phyloP scores from a whole-genome alignment of 1,140 invertebrate species.

The Fopius arisanus region DNA sequence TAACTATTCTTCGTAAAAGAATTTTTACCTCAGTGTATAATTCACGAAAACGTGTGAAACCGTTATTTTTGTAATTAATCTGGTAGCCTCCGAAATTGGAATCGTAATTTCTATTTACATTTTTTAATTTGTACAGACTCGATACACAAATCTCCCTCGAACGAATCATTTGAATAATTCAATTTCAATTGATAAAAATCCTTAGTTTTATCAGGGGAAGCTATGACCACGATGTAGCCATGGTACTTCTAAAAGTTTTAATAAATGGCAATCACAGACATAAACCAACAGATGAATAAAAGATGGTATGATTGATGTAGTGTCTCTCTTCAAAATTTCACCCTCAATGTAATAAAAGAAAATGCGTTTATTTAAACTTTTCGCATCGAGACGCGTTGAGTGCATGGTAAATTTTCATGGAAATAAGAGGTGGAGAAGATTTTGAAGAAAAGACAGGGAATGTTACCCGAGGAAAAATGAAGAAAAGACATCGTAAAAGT shows the following conservation, averaged over 20 bases:
- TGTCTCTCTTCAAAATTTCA: background rate
- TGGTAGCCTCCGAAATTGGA: too few species aligned
- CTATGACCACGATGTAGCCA: too few species aligned
- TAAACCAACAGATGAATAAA: background rate
- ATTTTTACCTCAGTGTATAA: too few species aligned
- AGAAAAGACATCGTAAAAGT: constrained; percentile 22
- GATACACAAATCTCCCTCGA: too few species aligned
- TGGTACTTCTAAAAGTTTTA: too few species aligned
- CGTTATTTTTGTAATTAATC: too few species aligned
- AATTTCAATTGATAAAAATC: background rate
- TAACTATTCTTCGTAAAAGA: too few species aligned
- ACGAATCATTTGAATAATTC: too few species aligned
- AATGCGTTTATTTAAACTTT: constrained; percentile 11
- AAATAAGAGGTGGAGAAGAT: background rate
- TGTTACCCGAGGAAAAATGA: constrained; percentile 9
- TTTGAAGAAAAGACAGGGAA: background rate
- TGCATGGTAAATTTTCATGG: background rate
- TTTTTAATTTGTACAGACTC: too few species aligned
- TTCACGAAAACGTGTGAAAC: too few species aligned
- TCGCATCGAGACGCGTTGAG: background rate
- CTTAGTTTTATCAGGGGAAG: background rate
- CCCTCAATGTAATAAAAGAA: background rate
- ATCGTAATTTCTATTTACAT: too few species aligned
- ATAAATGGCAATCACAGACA: background rate
- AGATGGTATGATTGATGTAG: background rate